phyloP scores from a whole-genome alignment of 2,113 vertebrate species.

The Ageneiosus marmoratus region DNA sequence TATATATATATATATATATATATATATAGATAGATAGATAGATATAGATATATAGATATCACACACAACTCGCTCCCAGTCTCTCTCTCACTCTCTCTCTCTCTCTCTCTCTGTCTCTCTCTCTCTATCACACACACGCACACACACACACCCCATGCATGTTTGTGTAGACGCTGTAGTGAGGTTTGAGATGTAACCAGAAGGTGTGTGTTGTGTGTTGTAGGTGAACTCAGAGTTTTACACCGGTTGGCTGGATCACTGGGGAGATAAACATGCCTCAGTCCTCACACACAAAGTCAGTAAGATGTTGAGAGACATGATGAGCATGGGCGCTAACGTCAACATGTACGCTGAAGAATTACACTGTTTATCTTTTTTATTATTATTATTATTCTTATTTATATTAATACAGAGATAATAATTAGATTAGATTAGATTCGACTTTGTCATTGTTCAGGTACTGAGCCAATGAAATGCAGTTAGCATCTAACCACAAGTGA shows the following conservation, averaged over 20 bases:
- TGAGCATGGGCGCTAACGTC: constrained; percentile 87
- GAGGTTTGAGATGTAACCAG: neutral
- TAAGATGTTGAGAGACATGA: constrained; percentile 78
- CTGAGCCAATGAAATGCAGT: too few species aligned
- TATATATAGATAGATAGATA: too few species aligned
- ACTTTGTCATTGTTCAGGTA: too few species aligned
- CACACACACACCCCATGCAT: neutral
- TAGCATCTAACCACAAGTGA: too few species aligned
- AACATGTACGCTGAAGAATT: constrained; percentile 82
- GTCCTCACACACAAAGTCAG: constrained; percentile 70
- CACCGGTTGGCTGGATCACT: constrained; percentile 97
- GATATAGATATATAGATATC: too few species aligned
- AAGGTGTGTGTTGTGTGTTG: constrained; percentile 12
- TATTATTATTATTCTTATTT: too few species aligned
- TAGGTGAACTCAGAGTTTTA: constrained; percentile 98
- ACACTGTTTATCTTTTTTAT: too few species aligned
- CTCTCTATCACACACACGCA: neutral
- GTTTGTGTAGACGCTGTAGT: neutral
- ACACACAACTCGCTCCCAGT: neutral
- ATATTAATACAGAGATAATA: too few species aligned
- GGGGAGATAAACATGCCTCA: constrained; percentile 83
- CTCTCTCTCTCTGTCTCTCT: too few species aligned
- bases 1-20: too few species aligned
- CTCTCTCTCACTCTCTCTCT: too few species aligned
- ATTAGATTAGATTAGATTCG: too few species aligned